Evolutionary conservation across 92 coral and sea anemone species (phyloP).

Genomic region (Micromussa lordhowensis): DNA sequence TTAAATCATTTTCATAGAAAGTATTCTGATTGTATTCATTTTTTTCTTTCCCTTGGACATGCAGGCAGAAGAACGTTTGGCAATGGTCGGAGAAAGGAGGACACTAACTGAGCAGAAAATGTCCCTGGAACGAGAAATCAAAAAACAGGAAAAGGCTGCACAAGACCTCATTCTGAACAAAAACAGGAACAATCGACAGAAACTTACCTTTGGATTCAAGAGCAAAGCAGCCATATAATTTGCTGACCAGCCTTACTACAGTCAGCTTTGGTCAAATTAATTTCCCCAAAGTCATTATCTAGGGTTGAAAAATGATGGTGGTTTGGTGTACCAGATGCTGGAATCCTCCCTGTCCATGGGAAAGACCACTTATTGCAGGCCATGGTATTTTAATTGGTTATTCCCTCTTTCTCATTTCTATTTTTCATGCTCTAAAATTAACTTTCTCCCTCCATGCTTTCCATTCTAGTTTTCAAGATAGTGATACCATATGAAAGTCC

Average conservation of each 20-base stretch:
- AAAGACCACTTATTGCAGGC: neutral
- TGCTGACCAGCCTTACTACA: neutral
- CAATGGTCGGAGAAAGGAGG: constrained; percentile 95
- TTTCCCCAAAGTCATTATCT: neutral
- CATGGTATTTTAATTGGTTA: constrained; percentile 9
- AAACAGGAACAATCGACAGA: constrained; percentile 88
- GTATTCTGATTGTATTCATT: neutral
- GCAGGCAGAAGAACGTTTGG: constrained; percentile 96
- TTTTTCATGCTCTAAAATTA: neutral
- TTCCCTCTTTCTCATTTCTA: neutral
- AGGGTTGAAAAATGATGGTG: neutral
- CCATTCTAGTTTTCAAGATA: neutral
- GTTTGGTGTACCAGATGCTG: neutral
- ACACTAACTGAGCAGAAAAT: constrained; percentile 84
- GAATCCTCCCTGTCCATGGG: neutral
- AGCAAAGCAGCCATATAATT: constrained; percentile 46
- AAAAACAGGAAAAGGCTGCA: constrained; percentile 92
- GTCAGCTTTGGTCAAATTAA: neutral
- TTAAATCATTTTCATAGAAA: too few relatives aligned
- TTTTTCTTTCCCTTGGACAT: neutral
- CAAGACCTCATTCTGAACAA: constrained; percentile 97
- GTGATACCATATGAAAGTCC: neutral
- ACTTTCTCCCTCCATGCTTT: neutral
- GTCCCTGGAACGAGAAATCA: constrained; percentile 87
- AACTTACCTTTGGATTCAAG: constrained; percentile 91